These are phyloP conservation scores for Laspeyria flexula DNA, from an alignment of 2,888 invertebrate genomes.

Conservation along the genomic window DNA sequence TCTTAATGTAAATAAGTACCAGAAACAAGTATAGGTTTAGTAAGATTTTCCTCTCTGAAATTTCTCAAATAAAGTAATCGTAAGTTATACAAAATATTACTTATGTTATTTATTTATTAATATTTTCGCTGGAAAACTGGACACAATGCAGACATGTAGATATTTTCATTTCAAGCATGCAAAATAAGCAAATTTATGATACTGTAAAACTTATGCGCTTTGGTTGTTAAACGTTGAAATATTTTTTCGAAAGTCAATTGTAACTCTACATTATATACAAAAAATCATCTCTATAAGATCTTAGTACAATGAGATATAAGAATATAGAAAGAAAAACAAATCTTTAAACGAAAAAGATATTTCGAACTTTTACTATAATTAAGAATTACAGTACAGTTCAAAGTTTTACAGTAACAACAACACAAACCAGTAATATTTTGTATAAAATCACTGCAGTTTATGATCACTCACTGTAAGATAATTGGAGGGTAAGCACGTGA, in stretches of 20 bases:
- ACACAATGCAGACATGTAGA: background rate
- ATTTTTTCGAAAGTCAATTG: no score
- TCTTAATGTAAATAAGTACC: background rate
- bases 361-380: background rate
- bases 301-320: no score
- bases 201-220: background rate
- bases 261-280: no score
- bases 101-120: background rate
- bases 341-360: no score
- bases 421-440: conserved; percentile 30
- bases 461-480: conserved; percentile 4
- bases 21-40: background rate
- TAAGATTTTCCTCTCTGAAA: no score
- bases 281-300: no score
- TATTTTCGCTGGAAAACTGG: background rate
- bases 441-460: conserved; percentile 14
- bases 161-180: background rate
- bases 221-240: no score
- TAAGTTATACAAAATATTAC: background rate
- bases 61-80: background rate
- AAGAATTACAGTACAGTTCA: no score
- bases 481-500: conserved; percentile 1
- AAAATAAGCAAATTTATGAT: background rate
- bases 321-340: no score
- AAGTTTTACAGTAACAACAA: background rate